phyloP scores from a whole-genome alignment of 1,140 invertebrate genomes.

The Philopotamus ludificatus region DNA sequence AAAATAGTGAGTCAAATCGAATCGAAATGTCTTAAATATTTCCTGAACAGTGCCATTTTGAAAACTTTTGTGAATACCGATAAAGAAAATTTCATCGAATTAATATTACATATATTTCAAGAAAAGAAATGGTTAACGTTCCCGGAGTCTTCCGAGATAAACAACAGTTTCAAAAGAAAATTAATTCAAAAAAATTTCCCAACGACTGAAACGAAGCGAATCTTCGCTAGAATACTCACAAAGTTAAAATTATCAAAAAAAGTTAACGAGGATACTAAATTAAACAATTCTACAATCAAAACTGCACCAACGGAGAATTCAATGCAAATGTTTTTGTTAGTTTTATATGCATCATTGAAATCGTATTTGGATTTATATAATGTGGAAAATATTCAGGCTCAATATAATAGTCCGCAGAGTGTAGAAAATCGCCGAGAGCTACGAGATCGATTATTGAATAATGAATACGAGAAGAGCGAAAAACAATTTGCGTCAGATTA shows the following conservation, averaged over 20 bases:
- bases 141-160: too few relatives aligned
- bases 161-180: too few relatives aligned
- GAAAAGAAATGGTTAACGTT: background rate
- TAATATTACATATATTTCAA: slow-evolving; percentile 4
- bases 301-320: background rate
- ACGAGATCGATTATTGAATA: too few relatives aligned
- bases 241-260: background rate
- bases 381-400: background rate
- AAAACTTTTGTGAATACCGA: slow-evolving; percentile 1
- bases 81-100: background rate
- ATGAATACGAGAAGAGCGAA: background rate
- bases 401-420: background rate
- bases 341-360: slow-evolving; percentile 10
- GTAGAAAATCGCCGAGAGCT: too few relatives aligned
- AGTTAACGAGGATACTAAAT: background rate
- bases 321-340: background rate
- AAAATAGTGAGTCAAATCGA: background rate
- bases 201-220: too few relatives aligned
- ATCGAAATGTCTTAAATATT: background rate
- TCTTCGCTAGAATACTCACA: too few relatives aligned
- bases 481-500: background rate
- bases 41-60: background rate
- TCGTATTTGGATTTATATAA: slow-evolving; percentile 12
- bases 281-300: background rate
- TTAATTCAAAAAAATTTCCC: too few relatives aligned